Conservation (phyloP, 2,797 vertebrate genomes). For the Corythornis leucogaster region DNA sequence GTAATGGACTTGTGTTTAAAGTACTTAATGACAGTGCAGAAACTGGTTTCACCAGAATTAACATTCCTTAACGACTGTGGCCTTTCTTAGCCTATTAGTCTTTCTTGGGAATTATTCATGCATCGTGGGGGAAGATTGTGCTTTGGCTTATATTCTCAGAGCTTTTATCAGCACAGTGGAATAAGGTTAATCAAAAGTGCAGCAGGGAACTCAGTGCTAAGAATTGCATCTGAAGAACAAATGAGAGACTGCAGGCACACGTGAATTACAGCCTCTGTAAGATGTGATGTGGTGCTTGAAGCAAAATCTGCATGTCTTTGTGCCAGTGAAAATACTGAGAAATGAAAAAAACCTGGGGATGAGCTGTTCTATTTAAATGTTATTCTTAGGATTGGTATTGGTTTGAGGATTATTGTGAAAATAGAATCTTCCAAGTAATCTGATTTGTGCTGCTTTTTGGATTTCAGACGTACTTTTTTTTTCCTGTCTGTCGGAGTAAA, state of each 20-base stretch:
- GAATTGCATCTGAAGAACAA: background rate
- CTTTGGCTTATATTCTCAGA: background rate
- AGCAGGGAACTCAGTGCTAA: background rate
- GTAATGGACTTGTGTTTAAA: background rate
- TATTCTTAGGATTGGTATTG: background rate
- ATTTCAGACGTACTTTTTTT: background rate
- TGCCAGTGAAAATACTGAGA: conserved; percentile 33
- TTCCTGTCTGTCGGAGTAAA: background rate
- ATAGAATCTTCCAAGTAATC: background rate
- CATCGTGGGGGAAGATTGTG: background rate
- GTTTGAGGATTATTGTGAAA: background rate
- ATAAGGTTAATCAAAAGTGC: conserved; percentile 16
- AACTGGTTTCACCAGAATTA: background rate
- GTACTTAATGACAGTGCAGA: background rate
- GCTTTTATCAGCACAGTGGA: background rate
- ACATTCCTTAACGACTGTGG: background rate
- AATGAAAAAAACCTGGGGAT: background rate
- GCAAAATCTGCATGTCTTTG: background rate
- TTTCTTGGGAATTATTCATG: background rate
- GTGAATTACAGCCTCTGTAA: background rate
- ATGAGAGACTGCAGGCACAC: background rate
- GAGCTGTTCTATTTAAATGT: background rate
- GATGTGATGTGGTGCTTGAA: background rate
- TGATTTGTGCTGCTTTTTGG: background rate
- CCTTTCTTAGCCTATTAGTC: background rate